These are phyloP conservation scores for Papilio glaucus DNA, from an alignment of 1,140 invertebrate genomes.

Conservation along the genomic window DNA sequence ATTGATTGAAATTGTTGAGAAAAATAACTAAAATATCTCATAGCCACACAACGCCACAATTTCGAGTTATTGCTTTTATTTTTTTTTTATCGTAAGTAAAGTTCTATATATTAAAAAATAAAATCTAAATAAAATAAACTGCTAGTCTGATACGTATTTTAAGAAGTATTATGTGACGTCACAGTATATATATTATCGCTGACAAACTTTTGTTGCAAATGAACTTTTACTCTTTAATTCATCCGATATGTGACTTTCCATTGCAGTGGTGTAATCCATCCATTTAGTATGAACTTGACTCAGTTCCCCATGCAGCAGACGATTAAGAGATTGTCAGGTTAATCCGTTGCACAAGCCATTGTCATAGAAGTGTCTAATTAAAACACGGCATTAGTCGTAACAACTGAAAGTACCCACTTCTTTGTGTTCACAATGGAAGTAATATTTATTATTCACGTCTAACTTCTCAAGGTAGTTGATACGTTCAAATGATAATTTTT, in stretches of 20 bases:
- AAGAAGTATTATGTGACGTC: too few relatives aligned
- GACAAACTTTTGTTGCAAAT: too few relatives aligned
- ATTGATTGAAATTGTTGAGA: too few relatives aligned
- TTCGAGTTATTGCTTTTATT: too few relatives aligned
- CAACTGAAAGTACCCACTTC: neutral
- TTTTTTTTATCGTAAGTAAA: too few relatives aligned
- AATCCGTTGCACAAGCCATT: neutral
- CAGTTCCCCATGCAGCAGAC: neutral
- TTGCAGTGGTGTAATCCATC: neutral
- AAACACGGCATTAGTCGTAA: neutral
- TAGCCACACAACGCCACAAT: too few relatives aligned
- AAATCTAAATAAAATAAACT: too few relatives aligned
- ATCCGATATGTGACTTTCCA: neutral
- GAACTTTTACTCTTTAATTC: too few relatives aligned
- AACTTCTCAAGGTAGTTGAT: neutral
- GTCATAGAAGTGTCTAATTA: neutral
- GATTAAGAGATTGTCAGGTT: neutral
- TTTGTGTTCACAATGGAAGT: constrained; percentile 1
- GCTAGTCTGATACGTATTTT: too few relatives aligned
- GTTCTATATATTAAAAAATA: too few relatives aligned
- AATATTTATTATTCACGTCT: neutral
- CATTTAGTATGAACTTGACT: constrained; percentile 6
- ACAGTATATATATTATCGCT: too few relatives aligned
- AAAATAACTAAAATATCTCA: too few relatives aligned
- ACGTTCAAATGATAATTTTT: neutral